Conservation (phyloP, 2,797 vertebrate species). For the Siniperca undulata region DNA sequence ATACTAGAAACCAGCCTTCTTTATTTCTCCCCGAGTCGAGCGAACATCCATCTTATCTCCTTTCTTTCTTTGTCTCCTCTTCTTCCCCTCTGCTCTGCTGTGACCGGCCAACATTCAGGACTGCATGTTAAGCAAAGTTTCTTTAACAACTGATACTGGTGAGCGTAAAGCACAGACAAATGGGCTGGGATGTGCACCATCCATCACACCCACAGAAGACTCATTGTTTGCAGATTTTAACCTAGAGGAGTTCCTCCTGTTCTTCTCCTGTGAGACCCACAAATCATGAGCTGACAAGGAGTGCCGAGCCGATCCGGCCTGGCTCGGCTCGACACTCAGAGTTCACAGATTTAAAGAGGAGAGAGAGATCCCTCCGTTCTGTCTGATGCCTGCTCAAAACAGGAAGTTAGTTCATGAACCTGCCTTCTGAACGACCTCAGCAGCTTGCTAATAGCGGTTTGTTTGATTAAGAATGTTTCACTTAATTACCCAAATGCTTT, state of each 20-base stretch:
- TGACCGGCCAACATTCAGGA: constrained; percentile 64
- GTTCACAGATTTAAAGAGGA: constrained; percentile 4
- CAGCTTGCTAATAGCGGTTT: constrained; percentile 31
- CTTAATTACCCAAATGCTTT: constrained; percentile 5
- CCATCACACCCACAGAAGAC: constrained; percentile 67
- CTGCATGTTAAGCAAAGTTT: constrained; percentile 79
- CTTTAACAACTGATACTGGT: constrained; percentile 71
- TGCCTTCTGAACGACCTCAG: not conserved
- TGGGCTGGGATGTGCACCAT: constrained; percentile 68
- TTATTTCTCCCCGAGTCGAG: not conserved
- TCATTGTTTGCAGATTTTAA: constrained; percentile 86
- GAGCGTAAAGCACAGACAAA: constrained; percentile 78
- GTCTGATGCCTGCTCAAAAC: not conserved
- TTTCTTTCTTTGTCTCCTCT: constrained; percentile 30
- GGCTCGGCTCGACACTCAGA: not conserved
- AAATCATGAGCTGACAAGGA: constrained; percentile 73
- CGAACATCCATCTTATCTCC: constrained; percentile 51
- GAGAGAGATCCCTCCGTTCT: constrained; percentile 12
- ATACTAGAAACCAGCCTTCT: not conserved
- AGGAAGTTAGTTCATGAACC: constrained; percentile 12
- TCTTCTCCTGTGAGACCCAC: constrained; percentile 75
- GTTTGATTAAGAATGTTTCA: constrained; percentile 24
- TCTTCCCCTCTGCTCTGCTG: constrained; percentile 39
- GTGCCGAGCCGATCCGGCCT: constrained; percentile 11
- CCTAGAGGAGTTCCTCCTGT: constrained; percentile 77